These are phyloP conservation scores for Dromococcyx pavoninus DNA, from an alignment of 2,797 vertebrate genomes.

Conservation along the genomic window DNA sequence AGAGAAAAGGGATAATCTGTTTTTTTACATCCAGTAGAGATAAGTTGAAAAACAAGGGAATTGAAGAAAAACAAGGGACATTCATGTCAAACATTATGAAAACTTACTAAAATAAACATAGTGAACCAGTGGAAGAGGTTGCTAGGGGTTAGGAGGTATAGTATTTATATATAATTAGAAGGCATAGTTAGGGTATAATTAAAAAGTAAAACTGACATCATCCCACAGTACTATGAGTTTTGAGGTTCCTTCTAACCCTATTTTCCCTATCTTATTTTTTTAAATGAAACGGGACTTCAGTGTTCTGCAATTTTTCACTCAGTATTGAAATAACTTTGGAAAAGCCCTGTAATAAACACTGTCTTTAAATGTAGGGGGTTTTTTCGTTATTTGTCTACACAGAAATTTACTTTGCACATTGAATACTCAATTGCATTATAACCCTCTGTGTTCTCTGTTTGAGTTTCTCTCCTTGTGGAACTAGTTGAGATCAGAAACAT, in stretches of 20 bases:
- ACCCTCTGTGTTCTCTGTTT: not conserved
- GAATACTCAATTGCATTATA: not conserved
- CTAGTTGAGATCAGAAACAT: not conserved
- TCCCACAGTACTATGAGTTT: not conserved
- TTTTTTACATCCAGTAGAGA: not conserved
- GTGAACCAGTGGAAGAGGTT: not conserved
- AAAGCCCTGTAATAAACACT: not conserved
- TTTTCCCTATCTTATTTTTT: not conserved
- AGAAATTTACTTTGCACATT: not conserved
- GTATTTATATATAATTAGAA: not conserved
- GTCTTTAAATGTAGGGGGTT: not conserved
- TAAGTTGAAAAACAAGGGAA: not conserved
- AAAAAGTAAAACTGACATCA: not conserved
- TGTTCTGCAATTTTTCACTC: not conserved
- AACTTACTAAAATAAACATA: not conserved
- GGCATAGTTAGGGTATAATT: not conserved
- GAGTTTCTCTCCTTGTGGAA: not conserved
- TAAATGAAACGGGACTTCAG: not conserved
- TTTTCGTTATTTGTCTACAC: not conserved
- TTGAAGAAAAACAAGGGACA: not conserved
- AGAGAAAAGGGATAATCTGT: not conserved
- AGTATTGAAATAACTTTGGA: not conserved
- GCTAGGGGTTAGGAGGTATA: not conserved
- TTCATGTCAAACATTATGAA: not conserved
- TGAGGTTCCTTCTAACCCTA: not conserved